A percentile compares a stretch with the other conserved stretches of the same genome.
Conservation (phyloP, 2,113 vertebrate species). For the Anguilla rostrata region DNA sequence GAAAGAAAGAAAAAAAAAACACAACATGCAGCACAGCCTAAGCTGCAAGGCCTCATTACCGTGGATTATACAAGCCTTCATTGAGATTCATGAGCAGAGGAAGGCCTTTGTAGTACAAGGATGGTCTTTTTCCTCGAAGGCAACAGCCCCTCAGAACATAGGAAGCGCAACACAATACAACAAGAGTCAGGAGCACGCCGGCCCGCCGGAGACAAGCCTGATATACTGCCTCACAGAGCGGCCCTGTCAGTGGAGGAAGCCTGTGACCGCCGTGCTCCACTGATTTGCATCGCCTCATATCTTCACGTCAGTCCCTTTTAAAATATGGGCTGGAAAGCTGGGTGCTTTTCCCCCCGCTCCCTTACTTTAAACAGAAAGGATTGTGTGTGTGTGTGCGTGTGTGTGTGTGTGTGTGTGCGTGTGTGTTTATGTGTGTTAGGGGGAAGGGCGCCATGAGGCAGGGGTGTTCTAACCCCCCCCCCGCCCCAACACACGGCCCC, state of each 20-base stretch:
- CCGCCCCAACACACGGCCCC: background rate
- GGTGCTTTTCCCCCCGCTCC: background rate
- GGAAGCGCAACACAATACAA: background rate
- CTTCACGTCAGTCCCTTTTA: conserved; percentile 1
- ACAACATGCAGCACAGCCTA: background rate
- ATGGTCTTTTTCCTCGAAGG: conserved; percentile 22
- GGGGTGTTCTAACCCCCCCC: background rate
- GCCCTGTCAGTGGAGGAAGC: background rate
- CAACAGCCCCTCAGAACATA: conserved; percentile 10
- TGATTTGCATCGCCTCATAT: conserved; percentile 11
- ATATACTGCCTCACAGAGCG: background rate
- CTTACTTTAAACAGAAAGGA: background rate
- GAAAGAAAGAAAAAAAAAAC: background rate
- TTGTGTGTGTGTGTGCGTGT: background rate
- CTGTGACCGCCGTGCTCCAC: background rate
- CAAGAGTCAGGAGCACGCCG: background rate
- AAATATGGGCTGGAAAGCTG: background rate
- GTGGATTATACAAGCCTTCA: conserved; percentile 1
- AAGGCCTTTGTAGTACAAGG: conserved; percentile 15
- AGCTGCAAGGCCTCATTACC: conserved; percentile 16
- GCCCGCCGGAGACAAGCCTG: background rate
- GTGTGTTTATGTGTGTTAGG: background rate
- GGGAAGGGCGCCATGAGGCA: background rate
- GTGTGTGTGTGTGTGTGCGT: background rate
- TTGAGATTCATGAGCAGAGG: conserved; percentile 4